Conservation (phyloP, 2,113 vertebrate genomes). For the Mellivora capensis region DNA sequence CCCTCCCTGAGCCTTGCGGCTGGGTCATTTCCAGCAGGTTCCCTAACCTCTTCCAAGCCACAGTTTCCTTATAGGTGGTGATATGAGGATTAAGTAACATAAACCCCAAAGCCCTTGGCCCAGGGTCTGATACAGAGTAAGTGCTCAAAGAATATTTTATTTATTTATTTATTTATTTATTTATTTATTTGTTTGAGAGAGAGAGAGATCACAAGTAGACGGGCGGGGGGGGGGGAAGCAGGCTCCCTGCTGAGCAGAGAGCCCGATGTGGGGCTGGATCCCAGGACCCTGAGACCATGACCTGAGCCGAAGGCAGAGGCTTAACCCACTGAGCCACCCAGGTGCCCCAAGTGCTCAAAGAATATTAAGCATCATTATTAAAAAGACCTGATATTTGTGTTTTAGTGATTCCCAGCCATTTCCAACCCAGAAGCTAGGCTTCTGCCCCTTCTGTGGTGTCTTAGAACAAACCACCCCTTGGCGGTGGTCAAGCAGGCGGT, state of each 20-base stretch:
- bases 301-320: no score
- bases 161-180: no score
- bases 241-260: no score
- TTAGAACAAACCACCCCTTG: background rate
- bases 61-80: background rate
- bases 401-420: background rate
- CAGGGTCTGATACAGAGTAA: background rate
- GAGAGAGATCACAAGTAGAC: no score
- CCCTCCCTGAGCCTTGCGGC: background rate
- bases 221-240: no score
- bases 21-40: background rate
- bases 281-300: no score
- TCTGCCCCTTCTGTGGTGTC: background rate
- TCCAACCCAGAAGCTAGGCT: background rate
- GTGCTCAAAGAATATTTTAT: background rate
- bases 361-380: background rate
- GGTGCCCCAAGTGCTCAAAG: background rate
- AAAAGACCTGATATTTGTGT: background rate
- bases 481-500: background rate
- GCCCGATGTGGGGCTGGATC: no score
- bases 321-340: no score
- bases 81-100: no score
- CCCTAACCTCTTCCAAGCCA: background rate
- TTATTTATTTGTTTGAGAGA: no score
- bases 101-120: background rate